These are phyloP conservation scores for Cnemophilus loriae DNA, from an alignment of 2,113 vertebrate genomes.

Conservation along the genomic window DNA sequence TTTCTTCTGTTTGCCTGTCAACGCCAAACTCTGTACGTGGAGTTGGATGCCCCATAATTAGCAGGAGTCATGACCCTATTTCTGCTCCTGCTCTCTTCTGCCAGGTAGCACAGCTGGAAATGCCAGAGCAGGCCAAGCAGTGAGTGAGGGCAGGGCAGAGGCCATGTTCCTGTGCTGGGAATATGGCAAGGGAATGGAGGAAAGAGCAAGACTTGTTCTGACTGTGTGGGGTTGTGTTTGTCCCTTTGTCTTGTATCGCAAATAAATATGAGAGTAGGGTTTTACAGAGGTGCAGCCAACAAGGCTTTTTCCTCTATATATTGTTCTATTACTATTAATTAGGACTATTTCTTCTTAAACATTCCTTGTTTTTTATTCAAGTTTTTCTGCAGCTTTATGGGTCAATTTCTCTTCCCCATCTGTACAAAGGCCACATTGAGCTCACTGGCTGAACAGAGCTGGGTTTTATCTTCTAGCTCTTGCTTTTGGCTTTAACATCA, in stretches of 20 bases:
- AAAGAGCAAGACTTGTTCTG: neutral
- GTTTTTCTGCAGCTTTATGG: neutral
- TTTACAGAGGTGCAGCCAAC: neutral
- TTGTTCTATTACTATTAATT: neutral
- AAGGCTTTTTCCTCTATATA: neutral
- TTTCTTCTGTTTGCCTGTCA: neutral
- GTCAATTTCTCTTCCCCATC: neutral
- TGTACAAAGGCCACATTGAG: neutral
- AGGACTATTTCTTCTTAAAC: neutral
- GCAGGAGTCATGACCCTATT: neutral
- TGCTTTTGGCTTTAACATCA: fast-evolving
- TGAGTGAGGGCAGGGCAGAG: neutral
- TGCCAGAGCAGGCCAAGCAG: neutral
- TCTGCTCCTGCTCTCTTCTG: neutral
- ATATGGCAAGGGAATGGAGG: fast-evolving
- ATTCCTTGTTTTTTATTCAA: neutral
- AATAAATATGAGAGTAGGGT: neutral
- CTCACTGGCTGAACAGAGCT: neutral
- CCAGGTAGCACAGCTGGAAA: neutral
- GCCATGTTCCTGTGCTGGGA: fast-evolving
- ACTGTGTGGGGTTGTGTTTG: neutral
- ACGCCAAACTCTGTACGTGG: fast-evolving
- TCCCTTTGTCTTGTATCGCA: neutral
- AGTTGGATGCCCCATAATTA: neutral
- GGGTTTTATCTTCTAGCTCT: neutral